Base-by-base conservation (phyloP, 2,888 invertebrate genomes). In the Andrena marginata region DNA sequence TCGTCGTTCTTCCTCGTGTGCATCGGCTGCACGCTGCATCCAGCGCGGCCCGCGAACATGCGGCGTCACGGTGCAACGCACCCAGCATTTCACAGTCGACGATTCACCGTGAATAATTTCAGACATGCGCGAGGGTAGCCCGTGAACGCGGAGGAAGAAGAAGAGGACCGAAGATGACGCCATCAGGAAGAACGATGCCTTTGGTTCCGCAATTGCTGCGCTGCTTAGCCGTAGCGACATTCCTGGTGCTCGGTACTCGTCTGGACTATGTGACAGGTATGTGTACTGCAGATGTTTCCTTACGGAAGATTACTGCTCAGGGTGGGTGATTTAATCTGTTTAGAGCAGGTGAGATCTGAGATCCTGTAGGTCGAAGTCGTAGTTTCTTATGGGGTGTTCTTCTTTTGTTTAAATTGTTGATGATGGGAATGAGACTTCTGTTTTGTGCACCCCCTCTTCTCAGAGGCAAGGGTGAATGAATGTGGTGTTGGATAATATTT, bases 91-190 rank as follows among this genome's bases (percentile, higher is more conserved):
- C 33, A n/a, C 64, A 42, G 65, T 48, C 59, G 59, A 73, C 64
- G 71, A 88, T 69, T 87, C 80, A 89, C 64, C 56, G 71, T 42
- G 60, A 85, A 80, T 87, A 75, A 85, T 88, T 85, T 89, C 82
- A 88, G 88, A 78, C 64, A 89, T 88, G 85, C 48, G 64, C 80
- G 85, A 77, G 85, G 60, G 48, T 72, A 67, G 65, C 7, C 60
- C 76, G 81, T 85, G 83, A 89, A 69, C 68, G 59, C 71, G 70
- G 60, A 56, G 20, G 69, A 80, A 78, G 76, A 64, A 70, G 67
- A 80, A 69, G 72, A 70, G 60, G 65, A 72, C 16, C 69, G 54
- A 85, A 84, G 48, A 88, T 88, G 88, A 80, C 51, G 51, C 77
- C 35, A 56, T 70, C 73, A 64, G 60, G 77, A 31, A 74, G 69